These are phyloP conservation scores for Creontiades dilutus DNA, from an alignment of 2,888 invertebrate species.

Conservation along the genomic window DNA sequence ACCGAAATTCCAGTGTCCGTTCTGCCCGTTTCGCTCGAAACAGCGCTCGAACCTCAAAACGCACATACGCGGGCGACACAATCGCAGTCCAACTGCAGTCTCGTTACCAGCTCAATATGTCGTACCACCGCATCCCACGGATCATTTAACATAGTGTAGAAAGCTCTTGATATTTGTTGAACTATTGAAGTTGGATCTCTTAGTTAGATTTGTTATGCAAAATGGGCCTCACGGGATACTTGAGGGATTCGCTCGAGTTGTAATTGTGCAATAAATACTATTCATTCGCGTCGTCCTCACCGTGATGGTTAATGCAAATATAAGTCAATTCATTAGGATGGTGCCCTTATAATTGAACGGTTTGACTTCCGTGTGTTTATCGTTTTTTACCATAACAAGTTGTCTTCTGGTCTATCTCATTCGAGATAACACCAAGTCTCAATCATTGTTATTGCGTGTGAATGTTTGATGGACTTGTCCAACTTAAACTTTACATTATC, in stretches of 20 bases:
- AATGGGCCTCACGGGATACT: background rate
- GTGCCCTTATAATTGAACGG: too few species aligned
- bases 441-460: too few species aligned
- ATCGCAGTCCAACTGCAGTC: conserved; percentile 34
- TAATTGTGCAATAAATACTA: background rate
- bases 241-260: background rate
- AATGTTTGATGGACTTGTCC: too few species aligned
- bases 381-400: too few species aligned
- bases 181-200: background rate
- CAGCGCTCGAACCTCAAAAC: conserved; percentile 75
- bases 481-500: too few species aligned
- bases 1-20: conserved; percentile 60
- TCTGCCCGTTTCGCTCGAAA: conserved; percentile 59
- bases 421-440: too few species aligned
- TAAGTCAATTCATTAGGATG: too few species aligned
- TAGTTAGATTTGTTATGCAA: background rate
- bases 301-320: too few species aligned
- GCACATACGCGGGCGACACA: conserved; percentile 73
- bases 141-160: background rate
- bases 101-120: conserved; percentile 31
- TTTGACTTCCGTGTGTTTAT: too few species aligned
- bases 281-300: too few species aligned
- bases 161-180: background rate
- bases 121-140: conserved; percentile 3
- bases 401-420: too few species aligned